Base-by-base conservation (phyloP, 2,113 vertebrate species). In the Oplegnathus fasciatus region DNA sequence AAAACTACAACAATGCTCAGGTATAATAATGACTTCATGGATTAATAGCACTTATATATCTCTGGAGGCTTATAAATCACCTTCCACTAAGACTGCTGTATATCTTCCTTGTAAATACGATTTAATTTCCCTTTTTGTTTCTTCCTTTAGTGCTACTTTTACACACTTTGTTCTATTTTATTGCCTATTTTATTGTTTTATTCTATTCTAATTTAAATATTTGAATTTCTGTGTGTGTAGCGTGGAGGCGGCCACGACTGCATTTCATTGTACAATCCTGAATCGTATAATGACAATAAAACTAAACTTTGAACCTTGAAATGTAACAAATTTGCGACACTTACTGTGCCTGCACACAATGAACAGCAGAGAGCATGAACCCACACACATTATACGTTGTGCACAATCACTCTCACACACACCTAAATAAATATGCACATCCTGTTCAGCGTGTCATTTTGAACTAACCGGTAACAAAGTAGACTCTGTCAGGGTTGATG, bases 401-500 rank as follows among this genome's bases (percentile, higher is more conserved):
- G 2, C 52, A 58, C 54, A 58, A 9, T 14, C 55, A 42, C 40
- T 32, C 18, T 46, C 55, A 9, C 10, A 34, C 48, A 30, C 37
- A 67, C 14, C 15, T 26, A 26, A 4, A 75, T 34, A n/a, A 28
- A 15, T 40, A 6, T 22, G 9, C 4, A 6, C 22, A 58, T 60
- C 6, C 13, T 24, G 18, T 13, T 75, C 30, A 44, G 40, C 8
- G 40, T 44, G 32, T n/a, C 1, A 1, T 6, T 9, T 17, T 44
- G 32, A 42, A 91, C 94, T 78, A 1, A 96, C 96, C 95, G 0
- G 77, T 94, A 0, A 96, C 30, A 2, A 81, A 72, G 86, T 92
- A 96, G 62, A 96, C 50, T 65, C 88, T 90, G 46, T 92, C 89
- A 0, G 91, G 77, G 78, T 58, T 65, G 87, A 94, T 89, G 80